Percentiles rank a stretch among this genome's conserved stretches.
phyloP scores from a whole-genome alignment of 2,113 vertebrate species.

The Phalacrocorax pelagicus region DNA sequence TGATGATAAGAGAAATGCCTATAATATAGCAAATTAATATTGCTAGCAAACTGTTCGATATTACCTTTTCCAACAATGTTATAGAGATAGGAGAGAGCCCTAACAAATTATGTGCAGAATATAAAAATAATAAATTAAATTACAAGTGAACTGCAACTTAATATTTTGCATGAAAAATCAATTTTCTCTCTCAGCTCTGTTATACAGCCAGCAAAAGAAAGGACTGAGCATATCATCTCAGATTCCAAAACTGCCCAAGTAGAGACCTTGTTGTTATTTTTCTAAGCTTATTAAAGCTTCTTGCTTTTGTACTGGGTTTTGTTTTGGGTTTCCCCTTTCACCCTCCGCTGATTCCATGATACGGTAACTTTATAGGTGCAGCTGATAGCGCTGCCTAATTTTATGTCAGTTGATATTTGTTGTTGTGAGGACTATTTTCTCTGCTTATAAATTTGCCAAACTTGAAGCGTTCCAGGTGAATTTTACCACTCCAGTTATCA shows the following conservation, averaged over 20 bases:
- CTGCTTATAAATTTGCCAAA: background rate
- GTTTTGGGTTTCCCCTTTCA: background rate
- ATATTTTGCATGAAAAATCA: conserved; percentile 59
- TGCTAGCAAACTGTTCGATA: background rate
- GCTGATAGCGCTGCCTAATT: background rate
- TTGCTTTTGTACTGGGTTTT: background rate
- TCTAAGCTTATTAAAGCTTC: background rate
- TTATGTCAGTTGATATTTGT: background rate
- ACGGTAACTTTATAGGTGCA: background rate
- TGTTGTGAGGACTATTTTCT: background rate
- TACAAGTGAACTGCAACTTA: conserved; percentile 33
- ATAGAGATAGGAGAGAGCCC: background rate
- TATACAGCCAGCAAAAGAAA: background rate
- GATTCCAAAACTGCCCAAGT: background rate
- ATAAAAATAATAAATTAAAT: conserved; percentile 57
- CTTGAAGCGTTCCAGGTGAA: background rate
- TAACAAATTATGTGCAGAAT: conserved; percentile 2
- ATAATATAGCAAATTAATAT: conserved; percentile 18
- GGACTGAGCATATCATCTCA: background rate
- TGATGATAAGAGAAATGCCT: conserved; percentile 4
- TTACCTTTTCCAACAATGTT: background rate
- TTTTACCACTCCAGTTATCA: background rate
- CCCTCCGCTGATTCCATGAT: background rate
- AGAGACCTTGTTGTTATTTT: background rate
- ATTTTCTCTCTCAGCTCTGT: conserved; percentile 1